Percentiles rank a stretch among this genome's conserved stretches.
Conservation (phyloP, 53 echinoderm and acorn worm species). For the Antedon mediterranea region DNA sequence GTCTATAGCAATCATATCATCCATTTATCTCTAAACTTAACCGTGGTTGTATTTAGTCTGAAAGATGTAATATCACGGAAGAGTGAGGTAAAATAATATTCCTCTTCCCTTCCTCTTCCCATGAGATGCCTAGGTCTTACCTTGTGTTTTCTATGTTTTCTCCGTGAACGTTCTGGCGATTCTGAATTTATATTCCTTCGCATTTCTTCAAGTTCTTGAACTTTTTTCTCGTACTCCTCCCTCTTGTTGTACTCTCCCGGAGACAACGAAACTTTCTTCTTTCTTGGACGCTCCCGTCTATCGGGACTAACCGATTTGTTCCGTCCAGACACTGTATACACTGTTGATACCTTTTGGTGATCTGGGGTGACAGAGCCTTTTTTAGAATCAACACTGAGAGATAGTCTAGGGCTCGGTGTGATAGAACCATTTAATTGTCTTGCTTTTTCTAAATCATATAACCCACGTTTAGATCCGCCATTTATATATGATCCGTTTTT, state of each 20-base stretch:
- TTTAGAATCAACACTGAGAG: not conserved
- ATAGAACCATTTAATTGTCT: not conserved
- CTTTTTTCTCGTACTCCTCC: conserved; percentile 62
- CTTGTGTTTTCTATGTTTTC: conserved; percentile 35
- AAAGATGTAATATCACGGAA: too few species aligned
- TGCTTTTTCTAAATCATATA: not conserved
- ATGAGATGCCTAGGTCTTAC: too few species aligned
- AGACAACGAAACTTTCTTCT: conserved; percentile 29
- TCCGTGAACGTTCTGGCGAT: not conserved
- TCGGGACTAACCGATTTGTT: not conserved
- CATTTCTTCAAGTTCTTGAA: conserved; percentile 48
- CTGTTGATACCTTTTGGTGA: not conserved
- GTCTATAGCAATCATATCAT: too few species aligned
- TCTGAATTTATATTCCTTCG: conserved; percentile 21
- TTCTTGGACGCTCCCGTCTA: not conserved
- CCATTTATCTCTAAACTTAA: too few species aligned
- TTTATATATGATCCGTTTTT: not conserved
- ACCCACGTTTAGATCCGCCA: not conserved
- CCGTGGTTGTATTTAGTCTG: too few species aligned
- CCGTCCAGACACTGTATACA: not conserved
- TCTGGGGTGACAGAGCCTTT: not conserved
- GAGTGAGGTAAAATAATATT: too few species aligned
- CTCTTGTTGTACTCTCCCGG: conserved; percentile 58
- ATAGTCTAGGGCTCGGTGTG: not conserved
- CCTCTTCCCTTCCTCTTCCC: too few species aligned